Conservation (phyloP, 2,797 vertebrate species). For the Phrynocephalus forsythii region DNA sequence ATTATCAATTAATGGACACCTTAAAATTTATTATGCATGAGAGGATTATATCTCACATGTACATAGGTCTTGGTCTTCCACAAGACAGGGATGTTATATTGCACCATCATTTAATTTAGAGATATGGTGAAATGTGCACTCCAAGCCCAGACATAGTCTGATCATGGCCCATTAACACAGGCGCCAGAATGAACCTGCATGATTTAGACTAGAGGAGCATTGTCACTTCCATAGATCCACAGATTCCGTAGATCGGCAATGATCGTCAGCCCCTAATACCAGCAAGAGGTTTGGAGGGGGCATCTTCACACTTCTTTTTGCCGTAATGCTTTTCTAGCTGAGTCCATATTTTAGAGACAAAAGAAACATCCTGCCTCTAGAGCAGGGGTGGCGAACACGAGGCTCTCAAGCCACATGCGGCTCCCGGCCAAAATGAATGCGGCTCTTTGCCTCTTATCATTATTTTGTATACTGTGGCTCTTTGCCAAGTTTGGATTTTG, state of each 20-base stretch:
- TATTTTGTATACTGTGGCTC: no score
- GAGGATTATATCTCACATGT: not conserved
- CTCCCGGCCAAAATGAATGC: no score
- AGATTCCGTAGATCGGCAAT: not conserved
- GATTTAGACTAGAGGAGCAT: not conserved
- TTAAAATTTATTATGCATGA: not conserved
- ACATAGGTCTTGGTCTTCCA: not conserved
- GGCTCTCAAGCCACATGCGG: no score
- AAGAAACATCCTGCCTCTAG: no score
- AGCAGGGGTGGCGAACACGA: no score
- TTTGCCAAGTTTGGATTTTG: no score
- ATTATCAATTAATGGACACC: not conserved
- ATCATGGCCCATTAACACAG: not conserved
- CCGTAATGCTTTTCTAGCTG: no score
- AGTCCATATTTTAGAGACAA: no score
- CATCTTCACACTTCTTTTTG: no score
- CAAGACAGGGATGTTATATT: constrained; percentile 8
- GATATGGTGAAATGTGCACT: constrained; percentile 2
- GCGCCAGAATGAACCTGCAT: not conserved
- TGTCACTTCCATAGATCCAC: not conserved
- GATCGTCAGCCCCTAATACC: not conserved
- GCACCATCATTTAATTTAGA: constrained; percentile 23
- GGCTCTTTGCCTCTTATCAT: no score
- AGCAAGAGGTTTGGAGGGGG: not conserved
- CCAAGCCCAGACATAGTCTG: constrained; percentile 7